phyloP scores from a whole-genome alignment of 2,113 vertebrate species.

The Aythya baeri region DNA sequence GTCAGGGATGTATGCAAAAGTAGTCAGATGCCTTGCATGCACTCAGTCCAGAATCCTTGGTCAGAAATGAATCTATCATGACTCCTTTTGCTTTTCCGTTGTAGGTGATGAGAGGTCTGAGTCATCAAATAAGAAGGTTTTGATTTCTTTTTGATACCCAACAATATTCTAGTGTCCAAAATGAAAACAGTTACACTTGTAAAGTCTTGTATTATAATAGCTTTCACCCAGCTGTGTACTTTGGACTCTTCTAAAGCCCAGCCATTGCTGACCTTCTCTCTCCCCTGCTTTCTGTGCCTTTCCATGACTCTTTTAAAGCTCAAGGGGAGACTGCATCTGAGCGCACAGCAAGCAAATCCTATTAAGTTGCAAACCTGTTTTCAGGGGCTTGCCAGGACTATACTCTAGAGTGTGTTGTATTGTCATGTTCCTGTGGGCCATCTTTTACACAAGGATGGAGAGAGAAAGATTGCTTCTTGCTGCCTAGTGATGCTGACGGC shows the following conservation, averaged over 20 bases:
- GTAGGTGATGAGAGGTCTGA: neutral
- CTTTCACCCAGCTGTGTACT: neutral
- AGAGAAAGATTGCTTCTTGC: neutral
- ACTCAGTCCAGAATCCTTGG: neutral
- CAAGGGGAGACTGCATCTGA: neutral
- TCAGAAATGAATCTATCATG: neutral
- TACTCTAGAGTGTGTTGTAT: neutral
- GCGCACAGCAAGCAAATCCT: neutral
- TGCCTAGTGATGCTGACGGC: neutral
- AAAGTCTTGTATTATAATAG: neutral
- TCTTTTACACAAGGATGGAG: neutral
- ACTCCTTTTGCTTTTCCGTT: neutral
- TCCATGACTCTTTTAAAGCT: neutral
- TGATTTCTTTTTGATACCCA: neutral
- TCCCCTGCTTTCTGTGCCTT: neutral
- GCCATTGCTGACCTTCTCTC: neutral
- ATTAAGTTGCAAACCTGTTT: neutral
- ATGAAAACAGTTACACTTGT: too few relatives aligned
- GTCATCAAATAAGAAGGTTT: neutral
- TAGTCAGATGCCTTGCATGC: rapidly evolving
- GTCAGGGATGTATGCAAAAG: neutral
- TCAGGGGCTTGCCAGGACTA: neutral
- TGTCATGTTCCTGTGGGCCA: neutral
- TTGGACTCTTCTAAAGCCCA: neutral
- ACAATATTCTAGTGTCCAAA: too few relatives aligned